phyloP scores from a whole-genome alignment of 1,140 invertebrate species.

The Hypothenemus hampei region DNA sequence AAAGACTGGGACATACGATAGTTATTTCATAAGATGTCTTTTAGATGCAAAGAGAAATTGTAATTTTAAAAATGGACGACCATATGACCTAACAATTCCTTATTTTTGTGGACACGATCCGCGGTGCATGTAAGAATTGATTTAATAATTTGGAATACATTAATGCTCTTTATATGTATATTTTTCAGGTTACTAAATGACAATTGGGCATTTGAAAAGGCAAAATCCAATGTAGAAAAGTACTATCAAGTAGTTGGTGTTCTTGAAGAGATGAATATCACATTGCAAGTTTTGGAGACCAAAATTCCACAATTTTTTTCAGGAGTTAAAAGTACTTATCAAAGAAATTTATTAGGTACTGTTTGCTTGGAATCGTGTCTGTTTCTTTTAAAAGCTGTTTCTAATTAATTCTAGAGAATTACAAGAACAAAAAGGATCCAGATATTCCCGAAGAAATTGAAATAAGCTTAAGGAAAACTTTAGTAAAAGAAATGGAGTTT shows the following conservation, averaged over 20 bases:
- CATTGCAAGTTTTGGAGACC: constrained; percentile 54
- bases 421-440: constrained; percentile 25
- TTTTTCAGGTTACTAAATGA: constrained; percentile 53
- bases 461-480: constrained; percentile 37
- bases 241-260: constrained; percentile 64
- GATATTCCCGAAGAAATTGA: constrained; percentile 12
- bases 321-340: constrained; percentile 52
- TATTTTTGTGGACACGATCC: constrained; percentile 64
- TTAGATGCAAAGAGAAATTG: constrained; percentile 1
- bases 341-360: constrained; percentile 53
- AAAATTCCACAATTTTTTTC: constrained; percentile 58
- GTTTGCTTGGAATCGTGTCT: too few species aligned
- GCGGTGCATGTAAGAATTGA: constrained; percentile 52
- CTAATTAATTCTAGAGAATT: constrained; percentile 20
- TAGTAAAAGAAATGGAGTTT: constrained; percentile 57
- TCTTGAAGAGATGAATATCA: constrained; percentile 59
- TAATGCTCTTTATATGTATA: neutral
- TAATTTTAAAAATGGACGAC: constrained; percentile 11
- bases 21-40: constrained; percentile 7
- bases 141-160: neutral
- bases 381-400: constrained; percentile 9
- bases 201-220: constrained; percentile 56
- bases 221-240: constrained; percentile 59
- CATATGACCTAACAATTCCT: constrained; percentile 51
- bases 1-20: constrained; percentile 9